Percentiles rank a stretch among this genome's conserved stretches.
Evolutionary conservation across 2,888 invertebrate species (phyloP).

Genomic region (Nebria brevicollis): DNA sequence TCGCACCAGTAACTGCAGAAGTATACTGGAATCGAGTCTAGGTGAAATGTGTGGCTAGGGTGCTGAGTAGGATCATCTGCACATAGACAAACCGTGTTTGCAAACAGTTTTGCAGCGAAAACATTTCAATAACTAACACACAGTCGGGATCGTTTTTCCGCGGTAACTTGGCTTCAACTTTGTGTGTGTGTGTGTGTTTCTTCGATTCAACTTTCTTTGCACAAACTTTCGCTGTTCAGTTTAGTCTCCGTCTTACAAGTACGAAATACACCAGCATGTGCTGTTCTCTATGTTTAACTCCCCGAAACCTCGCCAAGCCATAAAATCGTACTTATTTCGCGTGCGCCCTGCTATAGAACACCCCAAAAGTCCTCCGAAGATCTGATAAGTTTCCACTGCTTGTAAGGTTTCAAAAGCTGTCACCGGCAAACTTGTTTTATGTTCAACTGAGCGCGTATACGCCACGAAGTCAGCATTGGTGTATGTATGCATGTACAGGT

Average conservation of each 20-base stretch:
- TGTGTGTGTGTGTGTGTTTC: background rate
- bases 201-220: constrained; percentile 29
- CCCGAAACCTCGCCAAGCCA: constrained; percentile 28
- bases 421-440: constrained; percentile 46
- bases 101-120: constrained; percentile 35
- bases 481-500: background rate
- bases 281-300: constrained; percentile 5
- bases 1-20: too few species aligned
- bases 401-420: constrained; percentile 46
- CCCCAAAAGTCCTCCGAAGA: constrained; percentile 41
- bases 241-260: background rate
- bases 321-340: constrained; percentile 46
- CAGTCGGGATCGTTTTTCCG: constrained; percentile 41
- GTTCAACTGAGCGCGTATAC: constrained; percentile 32
- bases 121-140: constrained; percentile 46
- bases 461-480: background rate
- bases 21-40: background rate
- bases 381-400: constrained; percentile 43
- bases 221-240: constrained; percentile 14
- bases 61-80: constrained; percentile 6
- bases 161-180: constrained; percentile 35
- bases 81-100: constrained; percentile 17
- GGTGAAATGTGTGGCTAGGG: background rate
- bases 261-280: constrained; percentile 9
- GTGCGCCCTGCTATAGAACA: constrained; percentile 24